phyloP scores from a whole-genome alignment of 2,797 vertebrate species.

The Bradypodion pumilum region DNA sequence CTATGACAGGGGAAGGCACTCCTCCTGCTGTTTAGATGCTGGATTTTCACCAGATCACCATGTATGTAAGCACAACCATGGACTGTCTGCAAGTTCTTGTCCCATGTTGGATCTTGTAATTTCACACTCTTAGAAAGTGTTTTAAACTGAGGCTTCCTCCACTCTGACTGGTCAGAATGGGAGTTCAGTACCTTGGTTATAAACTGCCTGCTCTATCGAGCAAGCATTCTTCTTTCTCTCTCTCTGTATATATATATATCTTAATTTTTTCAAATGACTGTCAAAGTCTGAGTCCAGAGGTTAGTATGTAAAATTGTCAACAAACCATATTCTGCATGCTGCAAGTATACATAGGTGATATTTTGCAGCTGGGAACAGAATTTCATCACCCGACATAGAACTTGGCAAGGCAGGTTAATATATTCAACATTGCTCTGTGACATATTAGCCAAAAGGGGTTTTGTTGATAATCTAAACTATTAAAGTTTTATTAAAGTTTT shows the following conservation, averaged over 20 bases:
- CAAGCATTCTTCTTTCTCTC: no score
- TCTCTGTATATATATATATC: neutral
- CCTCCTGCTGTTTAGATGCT: accelerated
- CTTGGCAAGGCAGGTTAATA: neutral
- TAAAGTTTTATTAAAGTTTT: slow-evolving; percentile 36
- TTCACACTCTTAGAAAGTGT: neutral
- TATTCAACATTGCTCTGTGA: neutral
- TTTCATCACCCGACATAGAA: neutral
- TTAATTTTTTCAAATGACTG: neutral
- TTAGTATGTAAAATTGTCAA: neutral
- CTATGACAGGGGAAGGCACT: slow-evolving; percentile 54
- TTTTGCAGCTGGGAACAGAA: neutral
- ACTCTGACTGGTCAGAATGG: accelerated
- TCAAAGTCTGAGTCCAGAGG: neutral
- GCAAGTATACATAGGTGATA: neutral
- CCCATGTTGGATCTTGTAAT: accelerated
- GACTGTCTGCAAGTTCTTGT: neutral
- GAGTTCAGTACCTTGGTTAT: accelerated
- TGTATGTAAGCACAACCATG: neutral
- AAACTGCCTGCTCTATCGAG: accelerated
- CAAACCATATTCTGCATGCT: neutral
- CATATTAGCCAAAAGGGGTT: neutral
- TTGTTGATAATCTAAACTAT: slow-evolving; percentile 29
- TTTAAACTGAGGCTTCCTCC: neutral
- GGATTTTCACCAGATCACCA: neutral